A percentile compares a stretch with the other conserved stretches of the same genome.
phyloP scores from a whole-genome alignment of 30 jellyfish, hydroid and myxozoan species.

The Aurelia aurita region DNA sequence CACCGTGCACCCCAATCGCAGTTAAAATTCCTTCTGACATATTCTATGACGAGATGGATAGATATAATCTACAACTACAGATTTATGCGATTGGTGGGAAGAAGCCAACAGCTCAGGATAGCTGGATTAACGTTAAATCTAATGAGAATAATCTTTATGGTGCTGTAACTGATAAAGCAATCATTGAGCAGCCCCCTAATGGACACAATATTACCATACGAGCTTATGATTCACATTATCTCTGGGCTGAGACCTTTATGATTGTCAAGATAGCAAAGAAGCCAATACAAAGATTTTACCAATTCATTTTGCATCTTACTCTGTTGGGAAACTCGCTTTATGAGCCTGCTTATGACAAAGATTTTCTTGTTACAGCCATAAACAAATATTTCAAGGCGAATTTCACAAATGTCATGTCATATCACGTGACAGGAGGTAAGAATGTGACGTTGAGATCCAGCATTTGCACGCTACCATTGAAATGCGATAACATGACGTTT shows the following conservation, averaged over 20 bases:
- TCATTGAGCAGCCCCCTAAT: constrained; percentile 41
- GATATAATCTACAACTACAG: constrained; percentile 47
- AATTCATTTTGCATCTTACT: constrained; percentile 38
- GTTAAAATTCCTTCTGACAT: constrained; percentile 35
- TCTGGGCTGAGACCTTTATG: constrained; percentile 78
- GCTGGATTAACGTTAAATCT: constrained; percentile 26
- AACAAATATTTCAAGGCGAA: constrained; percentile 50
- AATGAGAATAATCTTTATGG: constrained; percentile 40
- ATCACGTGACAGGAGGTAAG: constrained; percentile 11
- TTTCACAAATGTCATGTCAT: constrained; percentile 41
- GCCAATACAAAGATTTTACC: constrained; percentile 62
- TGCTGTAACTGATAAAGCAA: constrained; percentile 55
- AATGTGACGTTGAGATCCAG: constrained; percentile 29
- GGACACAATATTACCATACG: constrained; percentile 85
- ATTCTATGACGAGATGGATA: constrained; percentile 87
- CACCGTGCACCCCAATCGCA: constrained; percentile 56
- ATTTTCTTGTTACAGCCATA: background rate
- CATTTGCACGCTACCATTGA: constrained; percentile 77
- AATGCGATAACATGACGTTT: constrained; percentile 81
- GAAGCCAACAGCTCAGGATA: background rate
- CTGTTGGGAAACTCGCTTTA: background rate
- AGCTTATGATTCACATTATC: constrained; percentile 71
- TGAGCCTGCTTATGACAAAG: background rate
- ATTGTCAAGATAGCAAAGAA: constrained; percentile 46
- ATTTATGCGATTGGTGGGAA: constrained; percentile 41